phyloP scores from a whole-genome alignment of 1,140 invertebrate species.

The Anthonomus grandis region DNA sequence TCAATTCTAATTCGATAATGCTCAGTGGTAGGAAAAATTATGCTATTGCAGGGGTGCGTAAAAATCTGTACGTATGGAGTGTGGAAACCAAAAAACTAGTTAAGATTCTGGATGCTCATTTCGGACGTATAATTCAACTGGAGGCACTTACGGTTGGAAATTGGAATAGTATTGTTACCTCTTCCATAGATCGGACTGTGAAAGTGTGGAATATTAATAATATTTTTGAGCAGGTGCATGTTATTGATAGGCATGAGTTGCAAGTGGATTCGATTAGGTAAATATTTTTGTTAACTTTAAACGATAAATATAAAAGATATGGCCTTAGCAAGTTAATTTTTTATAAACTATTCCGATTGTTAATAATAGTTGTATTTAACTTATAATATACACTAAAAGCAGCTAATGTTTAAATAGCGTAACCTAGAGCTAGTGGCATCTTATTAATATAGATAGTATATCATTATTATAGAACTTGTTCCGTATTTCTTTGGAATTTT shows the following conservation, averaged over 20 bases:
- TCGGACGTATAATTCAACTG: slow-evolving; percentile 91
- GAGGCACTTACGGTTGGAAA: slow-evolving; percentile 79
- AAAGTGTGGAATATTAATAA: slow-evolving; percentile 99
- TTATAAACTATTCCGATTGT: too few relatives aligned
- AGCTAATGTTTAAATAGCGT: too few relatives aligned
- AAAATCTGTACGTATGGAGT: slow-evolving; percentile 94
- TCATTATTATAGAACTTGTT: too few relatives aligned
- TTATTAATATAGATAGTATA: too few relatives aligned
- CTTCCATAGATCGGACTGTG: slow-evolving; percentile 95
- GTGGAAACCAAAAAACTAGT: slow-evolving; percentile 74
- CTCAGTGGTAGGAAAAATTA: slow-evolving; percentile 87
- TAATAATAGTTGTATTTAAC: too few relatives aligned
- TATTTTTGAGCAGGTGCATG: slow-evolving; percentile 96
- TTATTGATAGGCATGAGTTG: slow-evolving; percentile 92
- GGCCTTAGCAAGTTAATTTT: too few relatives aligned
- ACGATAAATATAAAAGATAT: slow-evolving; percentile 7
- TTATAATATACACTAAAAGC: too few relatives aligned
- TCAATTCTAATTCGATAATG: slow-evolving; percentile 86
- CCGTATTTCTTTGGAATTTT: too few relatives aligned
- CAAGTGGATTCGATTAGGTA: slow-evolving; percentile 91
- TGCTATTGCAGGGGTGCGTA: slow-evolving; percentile 87
- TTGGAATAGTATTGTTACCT: slow-evolving; percentile 94
- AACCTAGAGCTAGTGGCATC: too few relatives aligned
- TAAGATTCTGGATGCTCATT: slow-evolving; percentile 94
- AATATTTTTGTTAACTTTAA: too few relatives aligned